Base-by-base conservation (phyloP, 2,888 invertebrate species). In the Onthophagus sagittarius region DNA sequence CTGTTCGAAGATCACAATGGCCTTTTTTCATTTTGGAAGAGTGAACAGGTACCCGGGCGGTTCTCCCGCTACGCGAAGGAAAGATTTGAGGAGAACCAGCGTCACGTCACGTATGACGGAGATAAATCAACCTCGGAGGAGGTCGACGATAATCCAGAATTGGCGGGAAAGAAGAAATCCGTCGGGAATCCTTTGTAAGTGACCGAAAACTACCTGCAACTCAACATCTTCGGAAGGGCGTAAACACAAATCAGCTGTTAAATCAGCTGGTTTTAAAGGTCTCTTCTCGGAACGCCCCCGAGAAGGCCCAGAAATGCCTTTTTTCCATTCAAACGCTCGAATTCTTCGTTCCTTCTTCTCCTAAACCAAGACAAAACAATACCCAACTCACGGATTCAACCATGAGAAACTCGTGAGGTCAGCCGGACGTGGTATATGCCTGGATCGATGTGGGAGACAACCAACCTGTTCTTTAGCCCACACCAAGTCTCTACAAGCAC, bases 181-280 rank as follows among this genome's bases (percentile, higher is more conserved):
- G 39, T 9, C 7, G 39, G 11, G 39, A 53, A 53, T 53, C 39
- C 39, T 53, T 53, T 53, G 39, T 53, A 53, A 53, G 11, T 53
- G 39, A 1, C 39, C 39, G 39, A 53, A 53, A 53, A 53, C 67
- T 67, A 67, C 67, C 71, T 64, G 31, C 32, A 11, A 15, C 39
- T 9, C 33, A 64, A 15, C n/a, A 63, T 15, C 33, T 31, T 63
- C 32, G 15, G 13, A 71, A 73, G 15, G 32, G 15, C 33, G 73
- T 73, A 73, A 73, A 73, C 73, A 73, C 64, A 73, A 73, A 73
- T 73, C 73, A 73, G 73, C 73, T 73, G 73, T 70, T 70, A 73
- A 73, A 72, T 73, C 73, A 73, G 73, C 73, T 73, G 73, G 69
- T 73, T 70, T 64, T 23, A 23, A 31, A 67, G 23, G 67, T 23